Conservation (phyloP, 2,797 vertebrate genomes). For the Molossus alvarezi region DNA sequence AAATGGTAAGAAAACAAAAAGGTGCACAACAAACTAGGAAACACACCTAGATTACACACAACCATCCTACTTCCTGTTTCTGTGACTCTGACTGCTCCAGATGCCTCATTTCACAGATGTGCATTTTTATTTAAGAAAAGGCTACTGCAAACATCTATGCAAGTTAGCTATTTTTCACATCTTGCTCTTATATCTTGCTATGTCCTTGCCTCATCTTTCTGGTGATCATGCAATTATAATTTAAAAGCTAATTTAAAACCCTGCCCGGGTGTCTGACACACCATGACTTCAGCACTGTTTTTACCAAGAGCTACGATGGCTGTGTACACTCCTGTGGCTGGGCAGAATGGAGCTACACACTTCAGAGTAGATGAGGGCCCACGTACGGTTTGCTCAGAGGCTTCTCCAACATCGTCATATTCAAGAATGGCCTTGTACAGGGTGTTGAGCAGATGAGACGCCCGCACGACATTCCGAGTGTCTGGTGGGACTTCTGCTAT, state of each 20-base stretch:
- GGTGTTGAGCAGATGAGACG: conserved; percentile 98
- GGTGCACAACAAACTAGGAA: not conserved
- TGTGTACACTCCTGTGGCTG: not conserved
- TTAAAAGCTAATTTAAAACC: conserved; percentile 57
- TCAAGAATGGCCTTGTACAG: conserved; percentile 99
- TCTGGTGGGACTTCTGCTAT: conserved; percentile 97
- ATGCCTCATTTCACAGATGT: not conserved
- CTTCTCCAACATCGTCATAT: conserved; percentile 97
- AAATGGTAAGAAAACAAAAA: not conserved
- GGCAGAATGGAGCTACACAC: not conserved
- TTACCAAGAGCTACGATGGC: not conserved
- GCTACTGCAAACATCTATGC: not conserved
- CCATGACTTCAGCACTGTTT: not conserved
- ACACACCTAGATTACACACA: not conserved
- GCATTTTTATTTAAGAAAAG: not conserved
- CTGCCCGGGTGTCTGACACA: not conserved
- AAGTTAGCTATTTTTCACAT: not conserved
- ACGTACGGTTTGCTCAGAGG: conserved; percentile 96
- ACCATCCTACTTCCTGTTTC: not conserved
- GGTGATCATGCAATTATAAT: not conserved
- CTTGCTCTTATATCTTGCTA: conserved; percentile 24
- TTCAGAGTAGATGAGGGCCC: not conserved
- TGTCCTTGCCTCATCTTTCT: not conserved
- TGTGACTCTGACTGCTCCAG: not conserved
- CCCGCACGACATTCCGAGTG: conserved; percentile 97